phyloP scores from a whole-genome alignment of 1,140 invertebrate genomes.

The Nilaparvata lugens region DNA sequence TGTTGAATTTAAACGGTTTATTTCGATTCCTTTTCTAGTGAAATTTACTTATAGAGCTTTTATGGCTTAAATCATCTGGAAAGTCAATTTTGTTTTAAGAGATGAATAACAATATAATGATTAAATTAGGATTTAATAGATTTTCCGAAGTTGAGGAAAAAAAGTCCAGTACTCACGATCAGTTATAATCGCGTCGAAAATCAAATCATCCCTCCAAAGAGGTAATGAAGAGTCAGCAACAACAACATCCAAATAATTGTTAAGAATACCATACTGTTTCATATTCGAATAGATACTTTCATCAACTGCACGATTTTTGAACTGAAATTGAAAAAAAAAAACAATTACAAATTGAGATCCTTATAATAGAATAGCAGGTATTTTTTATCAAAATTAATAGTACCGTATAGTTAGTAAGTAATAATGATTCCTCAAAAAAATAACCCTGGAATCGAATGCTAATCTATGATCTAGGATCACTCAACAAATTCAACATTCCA shows the following conservation, averaged over 20 bases:
- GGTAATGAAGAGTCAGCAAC: conserved; percentile 82
- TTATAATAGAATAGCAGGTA: background rate
- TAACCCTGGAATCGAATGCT: too few species aligned
- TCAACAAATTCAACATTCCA: too few species aligned
- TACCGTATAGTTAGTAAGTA: background rate
- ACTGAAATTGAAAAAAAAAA: background rate
- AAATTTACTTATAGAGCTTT: too few species aligned
- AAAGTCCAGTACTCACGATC: conserved; percentile 89
- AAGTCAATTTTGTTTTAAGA: too few species aligned
- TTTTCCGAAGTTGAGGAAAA: too few species aligned
- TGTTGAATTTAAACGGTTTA: too few species aligned
- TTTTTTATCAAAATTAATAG: background rate
- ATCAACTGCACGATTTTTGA: conserved; percentile 57
- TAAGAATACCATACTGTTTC: conserved; percentile 68
- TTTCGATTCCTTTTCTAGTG: too few species aligned
- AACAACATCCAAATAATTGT: conserved; percentile 75
- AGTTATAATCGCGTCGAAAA: conserved; percentile 83
- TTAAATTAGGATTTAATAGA: too few species aligned
- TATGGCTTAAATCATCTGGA: too few species aligned
- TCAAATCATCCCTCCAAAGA: conserved; percentile 59
- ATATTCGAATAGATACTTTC: conserved; percentile 82
- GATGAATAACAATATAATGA: too few species aligned
- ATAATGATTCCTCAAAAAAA: background rate
- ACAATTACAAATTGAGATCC: too few species aligned
- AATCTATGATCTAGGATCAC: too few species aligned